phyloP scores from a whole-genome alignment of 1,140 invertebrate genomes.

The Rhynchophorus ferrugineus region DNA sequence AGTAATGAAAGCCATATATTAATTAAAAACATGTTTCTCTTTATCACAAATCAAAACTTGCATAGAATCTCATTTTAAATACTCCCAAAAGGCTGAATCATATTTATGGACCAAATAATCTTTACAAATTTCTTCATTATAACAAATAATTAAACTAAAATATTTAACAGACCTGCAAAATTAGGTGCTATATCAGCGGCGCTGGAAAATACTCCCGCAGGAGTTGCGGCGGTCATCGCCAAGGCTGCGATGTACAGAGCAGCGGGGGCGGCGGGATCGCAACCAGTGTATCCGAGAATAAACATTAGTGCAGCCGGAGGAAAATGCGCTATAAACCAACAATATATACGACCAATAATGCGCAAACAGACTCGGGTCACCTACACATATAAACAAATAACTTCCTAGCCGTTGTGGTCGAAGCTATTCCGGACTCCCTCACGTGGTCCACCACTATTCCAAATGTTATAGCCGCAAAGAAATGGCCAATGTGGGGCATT shows the following conservation, averaged over 20 bases:
- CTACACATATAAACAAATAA: slow-evolving; percentile 53
- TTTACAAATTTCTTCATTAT: too few relatives aligned
- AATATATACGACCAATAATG: not conserved
- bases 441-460: slow-evolving; percentile 52
- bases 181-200: slow-evolving; percentile 51
- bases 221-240: slow-evolving; percentile 49
- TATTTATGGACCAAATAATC: too few relatives aligned
- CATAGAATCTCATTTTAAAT: too few relatives aligned
- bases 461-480: slow-evolving; percentile 50
- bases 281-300: slow-evolving; percentile 52
- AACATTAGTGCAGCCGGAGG: slow-evolving; percentile 52
- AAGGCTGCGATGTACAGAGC: slow-evolving; percentile 51
- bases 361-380: slow-evolving; percentile 12
- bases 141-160: too few relatives aligned
- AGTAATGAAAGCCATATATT: too few relatives aligned
- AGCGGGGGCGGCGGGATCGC: slow-evolving; percentile 51
- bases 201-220: slow-evolving; percentile 49
- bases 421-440: slow-evolving; percentile 47
- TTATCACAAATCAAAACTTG: too few relatives aligned
- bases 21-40: too few relatives aligned
- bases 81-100: too few relatives aligned
- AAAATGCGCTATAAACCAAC: slow-evolving; percentile 45
- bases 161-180: slow-evolving; percentile 38
- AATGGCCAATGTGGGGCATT: slow-evolving; percentile 51
- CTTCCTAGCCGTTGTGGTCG: slow-evolving; percentile 52